A percentile compares a stretch with the other conserved stretches of the same genome.
These are phyloP conservation scores for Butorides virescens DNA, from an alignment of 2,113 vertebrate genomes.

Conservation along the genomic window DNA sequence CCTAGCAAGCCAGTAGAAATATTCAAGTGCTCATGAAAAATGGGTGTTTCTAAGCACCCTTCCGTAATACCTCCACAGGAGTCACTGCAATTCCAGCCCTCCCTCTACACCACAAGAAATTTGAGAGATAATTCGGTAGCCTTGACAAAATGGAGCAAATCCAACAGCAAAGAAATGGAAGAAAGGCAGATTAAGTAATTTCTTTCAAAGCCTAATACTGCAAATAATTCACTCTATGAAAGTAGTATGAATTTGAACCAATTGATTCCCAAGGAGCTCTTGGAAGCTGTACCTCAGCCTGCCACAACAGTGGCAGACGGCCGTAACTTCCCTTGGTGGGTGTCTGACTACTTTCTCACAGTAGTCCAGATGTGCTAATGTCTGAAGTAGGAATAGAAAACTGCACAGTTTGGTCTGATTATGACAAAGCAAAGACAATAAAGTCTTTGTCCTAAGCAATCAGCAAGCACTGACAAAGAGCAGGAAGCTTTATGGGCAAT, in stretches of 20 bases:
- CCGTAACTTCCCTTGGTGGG: neutral
- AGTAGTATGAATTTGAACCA: neutral
- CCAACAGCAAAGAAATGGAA: neutral
- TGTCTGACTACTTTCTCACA: neutral
- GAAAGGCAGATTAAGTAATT: neutral
- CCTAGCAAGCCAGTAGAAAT: neutral
- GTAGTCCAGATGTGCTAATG: neutral
- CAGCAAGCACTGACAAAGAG: neutral
- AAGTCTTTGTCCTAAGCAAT: neutral
- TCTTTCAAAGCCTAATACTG: neutral
- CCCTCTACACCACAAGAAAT: neutral
- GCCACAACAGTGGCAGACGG: neutral
- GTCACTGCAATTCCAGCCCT: neutral
- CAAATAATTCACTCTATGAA: neutral
- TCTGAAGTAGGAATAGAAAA: neutral
- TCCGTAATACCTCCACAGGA: neutral
- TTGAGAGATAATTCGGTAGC: accelerated
- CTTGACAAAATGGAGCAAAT: neutral
- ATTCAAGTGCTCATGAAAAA: neutral
- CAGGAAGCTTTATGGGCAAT: neutral
- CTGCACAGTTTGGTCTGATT: neutral
- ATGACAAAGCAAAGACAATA: neutral
- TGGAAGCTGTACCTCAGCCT: neutral
- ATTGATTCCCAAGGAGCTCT: neutral
- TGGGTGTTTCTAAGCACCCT: accelerated